Conservation (phyloP, 2,797 vertebrate species). For the Thalassophryne amazonica region DNA sequence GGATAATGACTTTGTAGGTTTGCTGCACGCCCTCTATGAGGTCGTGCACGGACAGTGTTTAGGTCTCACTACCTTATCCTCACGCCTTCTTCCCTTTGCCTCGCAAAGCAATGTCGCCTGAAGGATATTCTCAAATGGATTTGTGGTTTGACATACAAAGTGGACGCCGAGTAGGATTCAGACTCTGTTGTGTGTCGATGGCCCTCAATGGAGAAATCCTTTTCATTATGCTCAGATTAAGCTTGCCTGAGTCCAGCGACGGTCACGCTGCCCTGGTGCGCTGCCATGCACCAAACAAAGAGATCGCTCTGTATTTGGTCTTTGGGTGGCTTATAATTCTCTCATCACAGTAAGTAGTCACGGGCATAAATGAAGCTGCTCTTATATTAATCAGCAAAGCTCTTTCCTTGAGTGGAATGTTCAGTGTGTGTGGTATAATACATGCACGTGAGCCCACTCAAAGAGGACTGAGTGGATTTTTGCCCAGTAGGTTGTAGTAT, state of each 20-base stretch:
- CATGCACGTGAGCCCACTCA: background rate
- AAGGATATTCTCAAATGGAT: slow-evolving; percentile 76
- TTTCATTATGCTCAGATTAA: slow-evolving; percentile 69
- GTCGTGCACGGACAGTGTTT: slow-evolving; percentile 19
- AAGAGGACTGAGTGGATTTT: slow-evolving; percentile 17
- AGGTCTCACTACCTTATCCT: slow-evolving; percentile 10
- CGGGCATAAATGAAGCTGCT: slow-evolving; percentile 28
- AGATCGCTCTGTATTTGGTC: slow-evolving; percentile 23
- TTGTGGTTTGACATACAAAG: slow-evolving; percentile 72
- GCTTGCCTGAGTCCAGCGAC: slow-evolving; percentile 48
- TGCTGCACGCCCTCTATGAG: slow-evolving; percentile 1
- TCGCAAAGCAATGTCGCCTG: slow-evolving; percentile 56
- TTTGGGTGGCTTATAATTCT: slow-evolving; percentile 35
- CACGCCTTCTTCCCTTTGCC: slow-evolving; percentile 14
- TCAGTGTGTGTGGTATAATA: background rate
- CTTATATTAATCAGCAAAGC: slow-evolving; percentile 28
- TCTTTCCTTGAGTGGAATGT: slow-evolving; percentile 8
- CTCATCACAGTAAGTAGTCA: slow-evolving; percentile 16
- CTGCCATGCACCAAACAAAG: slow-evolving; percentile 24
- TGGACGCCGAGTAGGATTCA: slow-evolving; percentile 53
- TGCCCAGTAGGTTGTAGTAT: slow-evolving; percentile 10
- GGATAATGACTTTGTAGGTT: slow-evolving; percentile 43
- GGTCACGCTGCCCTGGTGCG: slow-evolving; percentile 16
- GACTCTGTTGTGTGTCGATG: slow-evolving; percentile 50
- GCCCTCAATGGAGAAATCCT: slow-evolving; percentile 59